Evolutionary conservation across 2,797 vertebrate species (phyloP).

Genomic region (Scolopax rusticola): DNA sequence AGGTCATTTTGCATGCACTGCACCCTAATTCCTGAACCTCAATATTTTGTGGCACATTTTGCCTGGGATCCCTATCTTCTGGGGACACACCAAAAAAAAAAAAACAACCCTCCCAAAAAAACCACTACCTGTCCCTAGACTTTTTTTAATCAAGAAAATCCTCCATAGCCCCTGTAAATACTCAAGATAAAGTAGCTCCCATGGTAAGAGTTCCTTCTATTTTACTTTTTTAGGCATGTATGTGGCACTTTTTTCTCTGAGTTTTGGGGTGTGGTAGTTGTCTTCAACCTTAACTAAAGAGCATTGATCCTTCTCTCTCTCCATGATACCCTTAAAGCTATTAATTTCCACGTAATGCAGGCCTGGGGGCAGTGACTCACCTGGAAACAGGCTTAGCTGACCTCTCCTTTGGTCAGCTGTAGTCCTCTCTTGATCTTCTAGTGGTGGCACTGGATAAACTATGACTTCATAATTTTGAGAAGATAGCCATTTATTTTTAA

Average conservation of each 20-base stretch:
- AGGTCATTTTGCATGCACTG: not conserved
- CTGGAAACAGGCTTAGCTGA: not conserved
- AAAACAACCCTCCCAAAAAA: no score
- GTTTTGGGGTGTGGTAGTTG: not conserved
- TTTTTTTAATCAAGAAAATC: not conserved
- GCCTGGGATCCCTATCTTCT: not conserved
- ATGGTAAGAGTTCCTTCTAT: not conserved
- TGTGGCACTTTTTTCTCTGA: not conserved
- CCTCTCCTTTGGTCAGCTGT: not conserved
- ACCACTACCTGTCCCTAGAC: no score
- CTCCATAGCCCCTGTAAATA: not conserved
- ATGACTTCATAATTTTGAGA: not conserved
- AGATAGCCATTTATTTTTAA: not conserved
- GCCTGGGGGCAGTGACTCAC: not conserved
- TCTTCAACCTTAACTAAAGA: not conserved
- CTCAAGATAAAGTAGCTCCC: not conserved
- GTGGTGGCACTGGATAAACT: not conserved
- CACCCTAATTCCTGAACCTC: not conserved
- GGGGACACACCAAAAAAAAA: not conserved
- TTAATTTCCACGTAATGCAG: not conserved
- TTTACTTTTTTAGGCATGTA: not conserved
- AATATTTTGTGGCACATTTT: not conserved
- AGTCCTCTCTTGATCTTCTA: not conserved
- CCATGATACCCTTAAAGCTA: not conserved
- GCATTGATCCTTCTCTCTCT: not conserved